Evolutionary conservation across 2,888 invertebrate genomes (phyloP), one percentile per base, ranked within the genome.

Genomic region (Ametastegia equiseti): DNA sequence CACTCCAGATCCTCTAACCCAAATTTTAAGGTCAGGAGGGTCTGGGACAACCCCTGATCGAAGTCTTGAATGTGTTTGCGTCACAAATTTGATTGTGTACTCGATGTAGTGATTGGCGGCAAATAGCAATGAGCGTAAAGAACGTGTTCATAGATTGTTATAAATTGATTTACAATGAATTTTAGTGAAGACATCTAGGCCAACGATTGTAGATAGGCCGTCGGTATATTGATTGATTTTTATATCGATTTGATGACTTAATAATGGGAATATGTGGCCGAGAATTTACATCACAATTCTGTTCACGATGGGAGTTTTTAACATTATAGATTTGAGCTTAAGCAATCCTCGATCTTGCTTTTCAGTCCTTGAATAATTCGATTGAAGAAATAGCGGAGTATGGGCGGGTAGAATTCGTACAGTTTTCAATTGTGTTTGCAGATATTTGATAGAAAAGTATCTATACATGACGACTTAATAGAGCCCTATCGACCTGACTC

Each of bases 101-200:
- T 54, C 27, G 75, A 19, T 27, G 36, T n/a, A n/a, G n/a, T 65
- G 81, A 81, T 81, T 50, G 36, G 30, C 80, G 73, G 65, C 65
- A 65, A 50, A 65, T 75, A 33, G 63, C 73, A 75, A 33, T 39
- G 47, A 33, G 5, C 39, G 19, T 60, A 47, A 60, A 81, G 57
- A 39, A 33, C 63, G 60, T 77, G 11, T 19, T 19, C 50, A 77
- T 79, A 84, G 83, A 88, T 87, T 86, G 85, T 83, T 80, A 85
- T 81, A 85, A 88, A 88, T 88, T 88, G 88, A 88, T 88, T 87
- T 87, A 84, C 85, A 88, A 88, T 88, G 84, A 82, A 73, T 84
- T 84, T 75, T 83, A 86, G 86, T 86, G 60, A 78, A 82, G 83
- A 81, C 79, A 88, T 87, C 85, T 87, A 84, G 88, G 88, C 83